A percentile compares a stretch with the other conserved stretches of the same genome.
Conservation (phyloP, 2,113 vertebrate genomes). For the Pteruthius melanotis region DNA sequence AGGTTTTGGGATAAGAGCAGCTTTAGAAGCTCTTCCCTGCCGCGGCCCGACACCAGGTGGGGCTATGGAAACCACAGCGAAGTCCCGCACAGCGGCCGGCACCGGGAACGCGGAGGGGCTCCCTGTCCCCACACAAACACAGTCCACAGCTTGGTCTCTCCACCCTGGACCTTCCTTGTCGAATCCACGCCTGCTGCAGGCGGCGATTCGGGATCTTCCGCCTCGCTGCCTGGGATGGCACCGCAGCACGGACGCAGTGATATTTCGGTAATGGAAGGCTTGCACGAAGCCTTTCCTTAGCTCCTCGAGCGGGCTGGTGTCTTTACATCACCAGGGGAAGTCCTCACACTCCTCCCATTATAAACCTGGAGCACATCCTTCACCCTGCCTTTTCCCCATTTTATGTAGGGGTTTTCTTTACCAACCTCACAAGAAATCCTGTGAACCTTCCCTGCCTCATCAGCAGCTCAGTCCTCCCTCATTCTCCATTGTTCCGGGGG, state of each 20-base stretch:
- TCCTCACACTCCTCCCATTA: accelerated
- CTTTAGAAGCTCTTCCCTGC: background rate
- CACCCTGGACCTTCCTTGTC: too few species aligned
- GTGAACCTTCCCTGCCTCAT: background rate
- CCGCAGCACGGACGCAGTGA: accelerated
- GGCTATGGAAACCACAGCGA: accelerated
- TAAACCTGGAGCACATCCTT: background rate
- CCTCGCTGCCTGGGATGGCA: background rate
- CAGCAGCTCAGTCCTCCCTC: background rate
- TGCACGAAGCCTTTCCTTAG: background rate
- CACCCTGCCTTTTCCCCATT: background rate
- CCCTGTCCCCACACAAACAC: accelerated
- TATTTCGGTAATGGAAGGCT: background rate
- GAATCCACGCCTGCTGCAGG: background rate
- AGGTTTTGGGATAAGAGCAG: background rate
- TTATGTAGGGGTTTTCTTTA: background rate
- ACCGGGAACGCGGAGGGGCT: accelerated
- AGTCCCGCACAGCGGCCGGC: accelerated
- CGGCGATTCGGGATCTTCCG: accelerated
- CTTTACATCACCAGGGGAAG: background rate
- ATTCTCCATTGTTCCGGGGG: accelerated
- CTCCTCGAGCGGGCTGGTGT: background rate
- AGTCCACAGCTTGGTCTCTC: accelerated
- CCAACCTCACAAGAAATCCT: accelerated
- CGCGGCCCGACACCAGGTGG: background rate